These are phyloP conservation scores for Drosophila pandora DNA, from an alignment of 1,140 invertebrate species.

Conservation along the genomic window DNA sequence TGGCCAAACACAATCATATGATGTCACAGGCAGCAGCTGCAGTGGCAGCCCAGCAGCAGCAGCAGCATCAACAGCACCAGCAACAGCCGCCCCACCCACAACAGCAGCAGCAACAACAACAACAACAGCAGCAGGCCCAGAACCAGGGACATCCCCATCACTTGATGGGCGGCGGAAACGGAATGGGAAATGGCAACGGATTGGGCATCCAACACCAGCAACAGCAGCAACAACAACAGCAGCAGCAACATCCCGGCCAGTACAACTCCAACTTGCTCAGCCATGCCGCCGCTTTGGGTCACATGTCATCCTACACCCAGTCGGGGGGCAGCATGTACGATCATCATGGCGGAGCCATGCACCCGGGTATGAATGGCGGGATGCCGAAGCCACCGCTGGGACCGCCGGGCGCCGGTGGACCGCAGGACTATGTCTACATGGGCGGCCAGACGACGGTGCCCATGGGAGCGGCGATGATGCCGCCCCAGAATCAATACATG, in stretches of 20 bases:
- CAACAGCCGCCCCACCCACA: constrained; percentile 51
- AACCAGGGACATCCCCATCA: constrained; percentile 71
- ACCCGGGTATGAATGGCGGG: constrained; percentile 79
- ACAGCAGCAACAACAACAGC: constrained; percentile 62
- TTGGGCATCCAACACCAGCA: constrained; percentile 61
- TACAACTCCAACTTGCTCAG: constrained; percentile 79
- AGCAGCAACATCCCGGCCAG: constrained; percentile 72
- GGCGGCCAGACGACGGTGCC: constrained; percentile 72
- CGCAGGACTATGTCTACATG: constrained; percentile 78
- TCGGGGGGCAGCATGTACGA: constrained; percentile 74
- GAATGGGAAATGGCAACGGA: constrained; percentile 66
- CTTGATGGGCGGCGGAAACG: constrained; percentile 70
- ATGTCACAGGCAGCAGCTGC: constrained; percentile 79
- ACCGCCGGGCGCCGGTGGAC: constrained; percentile 61
- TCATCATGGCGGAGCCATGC: constrained; percentile 73
- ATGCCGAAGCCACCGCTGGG: constrained; percentile 73
- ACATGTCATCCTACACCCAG: constrained; percentile 68
- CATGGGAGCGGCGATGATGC: constrained; percentile 74
- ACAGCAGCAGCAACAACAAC: constrained; percentile 64
- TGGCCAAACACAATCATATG: constrained; percentile 82
- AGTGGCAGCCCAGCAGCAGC: constrained; percentile 71
- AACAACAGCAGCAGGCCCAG: constrained; percentile 73
- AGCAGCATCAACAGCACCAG: constrained; percentile 64
- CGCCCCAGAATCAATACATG: constrained; percentile 81
- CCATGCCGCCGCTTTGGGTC: constrained; percentile 75